Base-by-base conservation (phyloP, 2,888 invertebrate genomes). In the Xanthorhoe designata region DNA sequence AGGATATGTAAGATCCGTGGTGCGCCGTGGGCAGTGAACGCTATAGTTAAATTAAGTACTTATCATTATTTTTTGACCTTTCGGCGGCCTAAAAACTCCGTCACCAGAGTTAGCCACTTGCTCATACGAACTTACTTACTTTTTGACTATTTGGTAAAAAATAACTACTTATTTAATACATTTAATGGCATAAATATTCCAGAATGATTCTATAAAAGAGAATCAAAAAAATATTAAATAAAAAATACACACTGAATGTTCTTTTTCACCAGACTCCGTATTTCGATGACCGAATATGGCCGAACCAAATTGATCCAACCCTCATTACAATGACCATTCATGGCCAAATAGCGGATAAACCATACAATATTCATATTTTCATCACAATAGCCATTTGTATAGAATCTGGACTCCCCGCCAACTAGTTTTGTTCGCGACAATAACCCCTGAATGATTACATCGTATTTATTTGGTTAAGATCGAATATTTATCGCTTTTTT, bases 321-420 rank as follows among this genome's bases (percentile, higher is more conserved):
- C 57, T 75, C 70, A 71, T 69, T 71, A 89, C 88, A 90, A 89
- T 83, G 81, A 82, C 81, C 81, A 80, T 85, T 84, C 81, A 85
- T 69, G 78, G 69, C 76, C 81, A 84, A 84, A 87, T 81, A 86
- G 73, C 78, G 68, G 58, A 72, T 69, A 70, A 86, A 75, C 83
- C 79, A 82, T 88, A 84, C 88, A 88, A 90, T 90, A 91, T 91
- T 90, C 87, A 91, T 89, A 78, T 80, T 80, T 74, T 76, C 59
- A 59, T 78, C 78, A 86, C 86, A 89, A 89, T 85, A 77, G 77
- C 68, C 38, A 42, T 9, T 13, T 42, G 13, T 42, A 67, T 70
- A 65, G 70, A 73, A 69, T 64, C 67, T 58, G 70, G 68, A 55
- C 64, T 66, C 72, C 76, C 74, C 58, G 74, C 69, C 72, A 77